These are phyloP conservation scores for Petrolisthes cinctipes DNA, from an alignment of 2,888 invertebrate species.

Conservation along the genomic window DNA sequence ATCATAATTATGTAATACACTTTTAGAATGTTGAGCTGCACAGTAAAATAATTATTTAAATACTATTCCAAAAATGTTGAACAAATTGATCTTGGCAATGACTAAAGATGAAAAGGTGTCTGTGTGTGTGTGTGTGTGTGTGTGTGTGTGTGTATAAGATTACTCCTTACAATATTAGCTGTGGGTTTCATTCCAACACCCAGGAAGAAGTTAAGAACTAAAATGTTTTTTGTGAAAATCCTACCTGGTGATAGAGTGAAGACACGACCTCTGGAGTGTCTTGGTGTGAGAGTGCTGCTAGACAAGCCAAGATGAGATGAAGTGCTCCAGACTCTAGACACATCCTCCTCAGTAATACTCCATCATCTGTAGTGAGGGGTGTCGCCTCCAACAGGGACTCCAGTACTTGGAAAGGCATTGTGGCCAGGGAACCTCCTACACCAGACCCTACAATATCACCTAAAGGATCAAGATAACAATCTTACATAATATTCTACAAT, in stretches of 20 bases:
- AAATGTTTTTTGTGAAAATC: background rate
- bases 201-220: background rate
- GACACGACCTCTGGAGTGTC: constrained; percentile 60
- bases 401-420: constrained; percentile 81
- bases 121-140: too few species aligned
- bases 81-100: too few species aligned
- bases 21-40: too few species aligned
- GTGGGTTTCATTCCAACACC: too few species aligned
- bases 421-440: constrained; percentile 79
- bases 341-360: constrained; percentile 80
- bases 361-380: constrained; percentile 82
- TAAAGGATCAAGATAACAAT: constrained; percentile 67
- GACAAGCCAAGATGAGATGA: constrained; percentile 85
- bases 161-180: too few species aligned
- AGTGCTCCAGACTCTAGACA: constrained; percentile 88
- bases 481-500: too few species aligned
- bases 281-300: constrained; percentile 85
- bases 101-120: too few species aligned
- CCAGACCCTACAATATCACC: constrained; percentile 81
- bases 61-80: too few species aligned
- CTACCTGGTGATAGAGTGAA: constrained; percentile 57
- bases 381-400: constrained; percentile 82
- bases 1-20: too few species aligned
- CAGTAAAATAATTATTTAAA: too few species aligned
- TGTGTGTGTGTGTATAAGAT: too few species aligned